phyloP scores from a whole-genome alignment of 2,797 vertebrate species.

The Squalus acanthias region DNA sequence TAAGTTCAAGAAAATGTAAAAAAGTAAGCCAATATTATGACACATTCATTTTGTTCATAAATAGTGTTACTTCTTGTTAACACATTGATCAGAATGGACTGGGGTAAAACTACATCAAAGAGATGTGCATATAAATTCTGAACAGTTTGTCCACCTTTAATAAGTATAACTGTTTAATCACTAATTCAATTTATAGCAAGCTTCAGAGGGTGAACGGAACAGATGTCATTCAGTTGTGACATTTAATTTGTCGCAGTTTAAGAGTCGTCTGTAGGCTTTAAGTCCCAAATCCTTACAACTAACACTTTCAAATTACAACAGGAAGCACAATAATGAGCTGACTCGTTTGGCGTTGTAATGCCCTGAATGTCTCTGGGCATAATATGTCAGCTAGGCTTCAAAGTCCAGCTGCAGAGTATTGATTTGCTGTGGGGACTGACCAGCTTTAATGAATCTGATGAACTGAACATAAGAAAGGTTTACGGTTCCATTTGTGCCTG shows the following conservation, averaged over 20 bases:
- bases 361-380: background rate
- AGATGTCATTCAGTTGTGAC: background rate
- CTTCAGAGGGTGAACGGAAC: background rate
- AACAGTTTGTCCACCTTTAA: background rate
- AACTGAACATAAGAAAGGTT: background rate
- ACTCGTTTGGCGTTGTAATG: background rate
- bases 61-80: background rate
- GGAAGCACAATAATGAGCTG: background rate
- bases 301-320: conserved; percentile 15
- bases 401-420: conserved; percentile 14
- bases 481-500: background rate
- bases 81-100: background rate
- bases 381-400: background rate
- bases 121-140: background rate
- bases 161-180: background rate
- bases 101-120: background rate
- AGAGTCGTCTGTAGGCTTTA: background rate
- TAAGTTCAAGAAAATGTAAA: background rate
- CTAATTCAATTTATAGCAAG: background rate
- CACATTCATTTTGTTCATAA: background rate
- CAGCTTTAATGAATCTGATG: conserved; percentile 19
- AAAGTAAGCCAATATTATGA: background rate
- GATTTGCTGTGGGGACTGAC: background rate
- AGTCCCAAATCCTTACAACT: background rate
- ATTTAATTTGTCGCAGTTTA: background rate